Evolutionary conservation across 2,888 invertebrate species (phyloP), one percentile per base, ranked within the genome.

Genomic region (Panopea generosa): DNA sequence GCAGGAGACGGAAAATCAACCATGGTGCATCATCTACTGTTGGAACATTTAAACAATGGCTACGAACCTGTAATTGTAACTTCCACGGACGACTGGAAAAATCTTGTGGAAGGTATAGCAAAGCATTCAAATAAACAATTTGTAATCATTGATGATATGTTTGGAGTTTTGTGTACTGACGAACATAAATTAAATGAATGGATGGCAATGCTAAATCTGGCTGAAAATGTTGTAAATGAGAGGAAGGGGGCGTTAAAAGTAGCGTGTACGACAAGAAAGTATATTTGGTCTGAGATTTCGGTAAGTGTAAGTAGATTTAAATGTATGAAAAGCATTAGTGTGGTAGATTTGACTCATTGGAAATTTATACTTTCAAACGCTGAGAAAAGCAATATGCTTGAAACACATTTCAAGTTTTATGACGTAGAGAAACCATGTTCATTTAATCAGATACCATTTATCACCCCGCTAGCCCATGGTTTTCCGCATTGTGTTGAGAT

Each of bases 401-500:
- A 45, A 2, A 66, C 47, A 26, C 66, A 72, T 45, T 56, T 55
- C 7, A 47, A 60, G 43, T 26, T 40, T 22, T 61, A 66, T 26
- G 52, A 33, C 22, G 18, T 59, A 4, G 20, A 60, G 16, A 14
- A 6, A n/a, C n/a, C n/a, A n/a, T n/a, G n/a, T n/a, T n/a, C n/a
- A n/a, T n/a, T n/a, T n/a, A n/a, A n/a, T n/a, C n/a, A n/a, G n/a
- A 7, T 14, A 26, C 9, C 11, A 9, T n/a, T 11, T 11, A 7
- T 1, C 11, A 27, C n/a, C 3, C n/a, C 38, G 38, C 24, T 20
- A 33, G 47, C 61, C 20, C 66, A 72, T 43, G 72, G 72, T 0
- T 72, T 66, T 50, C 60, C 72, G 18, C 72, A 66, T 45, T 66
- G 72, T 40, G 66, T 66, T 26, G 66, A 72, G 26, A 29, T 72